Conservation (phyloP, 2,113 vertebrate genomes). For the Actinemys pallida region DNA sequence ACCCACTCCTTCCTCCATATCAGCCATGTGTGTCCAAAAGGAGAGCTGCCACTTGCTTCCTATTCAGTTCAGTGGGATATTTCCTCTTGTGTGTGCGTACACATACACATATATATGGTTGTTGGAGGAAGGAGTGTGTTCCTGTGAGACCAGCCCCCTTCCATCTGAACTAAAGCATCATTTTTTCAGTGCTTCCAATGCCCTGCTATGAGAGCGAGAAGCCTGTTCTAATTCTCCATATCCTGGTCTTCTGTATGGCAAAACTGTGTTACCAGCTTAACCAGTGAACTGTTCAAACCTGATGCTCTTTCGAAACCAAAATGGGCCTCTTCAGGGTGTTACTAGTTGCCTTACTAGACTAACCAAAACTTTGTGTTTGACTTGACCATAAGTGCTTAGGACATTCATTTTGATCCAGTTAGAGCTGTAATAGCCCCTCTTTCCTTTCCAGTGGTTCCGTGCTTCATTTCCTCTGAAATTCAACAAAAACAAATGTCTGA, state of each 20-base stretch:
- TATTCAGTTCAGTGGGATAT: neutral
- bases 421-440: neutral
- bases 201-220: neutral
- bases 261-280: neutral
- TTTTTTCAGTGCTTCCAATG: neutral
- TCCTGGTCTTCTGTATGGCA: neutral
- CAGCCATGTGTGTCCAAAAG: neutral
- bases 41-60: neutral
- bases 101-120: no score
- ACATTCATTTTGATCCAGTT: neutral
- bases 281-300: neutral
- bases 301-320: neutral
- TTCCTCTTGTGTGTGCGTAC: accelerated
- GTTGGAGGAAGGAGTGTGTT: neutral
- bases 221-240: neutral
- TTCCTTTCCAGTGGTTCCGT: neutral
- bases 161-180: neutral
- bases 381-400: neutral
- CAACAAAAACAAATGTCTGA: neutral
- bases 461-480: neutral
- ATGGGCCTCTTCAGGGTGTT: no score
- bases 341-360: neutral
- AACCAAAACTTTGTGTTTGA: neutral
- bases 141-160: accelerated
- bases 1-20: neutral